These are phyloP conservation scores for Arctia plantaginis DNA, from an alignment of 2,888 invertebrate species.

Conservation along the genomic window DNA sequence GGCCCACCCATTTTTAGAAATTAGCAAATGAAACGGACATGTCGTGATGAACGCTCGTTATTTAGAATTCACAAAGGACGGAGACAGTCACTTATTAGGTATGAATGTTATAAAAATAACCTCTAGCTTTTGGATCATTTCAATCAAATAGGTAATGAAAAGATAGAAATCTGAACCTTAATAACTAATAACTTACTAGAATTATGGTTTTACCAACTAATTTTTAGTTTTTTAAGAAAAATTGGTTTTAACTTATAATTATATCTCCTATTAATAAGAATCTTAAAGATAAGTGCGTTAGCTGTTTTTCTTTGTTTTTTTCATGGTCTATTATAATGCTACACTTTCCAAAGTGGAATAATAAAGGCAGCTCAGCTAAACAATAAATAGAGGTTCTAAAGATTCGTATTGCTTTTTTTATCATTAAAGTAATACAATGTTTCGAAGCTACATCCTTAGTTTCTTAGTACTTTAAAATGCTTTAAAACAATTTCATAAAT, in stretches of 20 bases:
- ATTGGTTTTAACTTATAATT: background rate
- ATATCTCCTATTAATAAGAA: background rate
- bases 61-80: conserved; percentile 34
- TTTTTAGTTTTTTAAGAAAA: background rate
- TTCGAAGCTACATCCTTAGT: background rate
- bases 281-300: background rate
- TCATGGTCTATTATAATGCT: background rate
- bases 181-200: background rate
- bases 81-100: conserved; percentile 32
- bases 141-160: conserved; percentile 1
- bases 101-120: conserved; percentile 29
- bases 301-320: background rate
- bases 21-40: conserved; percentile 51
- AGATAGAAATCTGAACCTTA: background rate
- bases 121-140: conserved; percentile 8
- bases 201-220: background rate
- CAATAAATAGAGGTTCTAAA: background rate
- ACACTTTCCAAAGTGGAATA: background rate
- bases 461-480: background rate
- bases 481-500: conserved; percentile 32
- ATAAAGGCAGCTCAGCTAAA: background rate
- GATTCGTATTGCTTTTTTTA: background rate
- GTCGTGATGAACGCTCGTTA: conserved; percentile 47
- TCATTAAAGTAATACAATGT: background rate
- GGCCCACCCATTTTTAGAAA: conserved; percentile 31